Percentiles rank a stretch among this genome's conserved stretches.
Evolutionary conservation across 2,888 invertebrate species (phyloP).

Genomic region (Xanthia icteritia): DNA sequence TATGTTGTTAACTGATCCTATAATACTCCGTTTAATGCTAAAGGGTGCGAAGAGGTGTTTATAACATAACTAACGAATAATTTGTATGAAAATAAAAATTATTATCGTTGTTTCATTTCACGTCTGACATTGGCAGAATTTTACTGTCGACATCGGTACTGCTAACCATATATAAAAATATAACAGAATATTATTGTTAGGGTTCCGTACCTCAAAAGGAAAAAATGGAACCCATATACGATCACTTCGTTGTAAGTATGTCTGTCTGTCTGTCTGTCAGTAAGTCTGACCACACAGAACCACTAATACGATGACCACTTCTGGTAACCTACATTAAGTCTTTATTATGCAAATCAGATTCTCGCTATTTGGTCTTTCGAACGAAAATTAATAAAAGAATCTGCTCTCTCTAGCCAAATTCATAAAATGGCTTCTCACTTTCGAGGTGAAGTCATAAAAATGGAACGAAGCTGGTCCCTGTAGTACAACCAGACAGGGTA

Average conservation of each 20-base stretch:
- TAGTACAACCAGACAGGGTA: background rate
- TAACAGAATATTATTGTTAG: background rate
- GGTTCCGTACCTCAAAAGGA: no score
- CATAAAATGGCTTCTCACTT: background rate
- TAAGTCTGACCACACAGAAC: no score
- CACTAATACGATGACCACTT: background rate
- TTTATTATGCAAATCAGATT: background rate
- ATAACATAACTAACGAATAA: background rate
- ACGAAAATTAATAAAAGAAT: slow-evolving; percentile 6
- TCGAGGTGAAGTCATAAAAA: slow-evolving; percentile 8
- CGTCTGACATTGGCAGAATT: background rate
- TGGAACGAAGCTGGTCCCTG: background rate
- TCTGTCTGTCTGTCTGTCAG: no score
- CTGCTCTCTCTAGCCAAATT: background rate
- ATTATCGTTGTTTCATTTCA: no score
- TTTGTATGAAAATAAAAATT: background rate
- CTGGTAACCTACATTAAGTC: background rate
- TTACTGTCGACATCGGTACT: background rate
- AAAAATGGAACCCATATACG: no score
- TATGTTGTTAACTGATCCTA: background rate
- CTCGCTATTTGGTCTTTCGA: background rate
- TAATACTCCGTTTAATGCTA: background rate
- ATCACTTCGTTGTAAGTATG: no score
- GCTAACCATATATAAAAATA: background rate
- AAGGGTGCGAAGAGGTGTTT: background rate